Evolutionary conservation across 2,888 invertebrate genomes (phyloP), one percentile per base, ranked within the genome.

Genomic region (Bugulina stolonifera): DNA sequence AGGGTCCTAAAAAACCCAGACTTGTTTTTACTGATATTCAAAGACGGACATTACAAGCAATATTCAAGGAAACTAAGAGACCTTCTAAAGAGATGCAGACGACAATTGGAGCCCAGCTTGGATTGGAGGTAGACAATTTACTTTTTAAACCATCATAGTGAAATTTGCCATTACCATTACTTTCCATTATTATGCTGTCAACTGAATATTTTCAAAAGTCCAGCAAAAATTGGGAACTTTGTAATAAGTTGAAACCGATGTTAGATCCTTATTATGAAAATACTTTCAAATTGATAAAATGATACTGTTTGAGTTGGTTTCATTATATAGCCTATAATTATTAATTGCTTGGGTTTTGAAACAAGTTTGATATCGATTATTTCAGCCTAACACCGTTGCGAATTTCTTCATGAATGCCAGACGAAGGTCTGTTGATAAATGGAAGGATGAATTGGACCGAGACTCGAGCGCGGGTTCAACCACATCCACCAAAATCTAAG

Each of bases 351-450:
- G n/a, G n/a, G n/a, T n/a, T n/a, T n/a, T n/a, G n/a, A n/a, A n/a
- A n/a, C n/a, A n/a, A n/a, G n/a, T n/a, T 43, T 43, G 43, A 43
- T 43, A 34, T 32, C n/a, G 25, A 32, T 34, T 2, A 5, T 64
- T 64, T 25, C n/a, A 64, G 64, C 95, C 97, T 72, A 95, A 95
- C 72, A 98, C 98, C 18, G 97, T 98, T 73, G 97, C 98, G 71
- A 99, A 99, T 86, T 99, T 99, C 89, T 99, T 99, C 88, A 99
- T 99, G 99, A 99, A 99, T 86, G 99, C 99, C n/a, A 89, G 98
- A 74, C 89, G 99, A 78, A 89, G 99, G 77, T 86, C 87, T 35
- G 83, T 87, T 77, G 98, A 98, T 86, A 98, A 97, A 82, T 98
- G 97, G 96, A 92, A 93, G 85, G 84, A 84, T 74, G 96, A 96